A percentile compares a stretch with the other conserved stretches of the same genome.
Evolutionary conservation across 2,888 invertebrate species (phyloP).

Genomic region (Amphipyra tragopoginis): DNA sequence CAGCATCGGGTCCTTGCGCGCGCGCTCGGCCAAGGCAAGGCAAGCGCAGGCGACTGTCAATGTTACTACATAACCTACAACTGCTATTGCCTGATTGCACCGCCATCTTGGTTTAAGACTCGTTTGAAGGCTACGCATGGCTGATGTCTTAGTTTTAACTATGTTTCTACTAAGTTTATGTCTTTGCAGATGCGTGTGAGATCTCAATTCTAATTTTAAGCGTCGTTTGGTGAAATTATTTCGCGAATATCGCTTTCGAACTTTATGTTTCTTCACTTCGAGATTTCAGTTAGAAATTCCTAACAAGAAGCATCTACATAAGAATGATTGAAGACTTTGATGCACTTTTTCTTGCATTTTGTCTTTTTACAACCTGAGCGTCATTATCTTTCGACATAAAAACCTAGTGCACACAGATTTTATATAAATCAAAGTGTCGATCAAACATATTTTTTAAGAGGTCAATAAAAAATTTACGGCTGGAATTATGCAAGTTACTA

Average conservation of each 20-base stretch:
- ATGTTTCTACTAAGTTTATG: constrained; percentile 42
- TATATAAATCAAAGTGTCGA: background rate
- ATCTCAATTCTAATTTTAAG: constrained; percentile 22
- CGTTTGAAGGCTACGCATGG: constrained; percentile 68
- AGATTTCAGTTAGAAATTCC: too few species aligned
- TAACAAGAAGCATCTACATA: background rate
- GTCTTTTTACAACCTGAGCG: background rate
- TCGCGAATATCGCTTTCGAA: too few species aligned
- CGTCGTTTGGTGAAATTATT: too few species aligned
- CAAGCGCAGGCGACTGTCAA: constrained; percentile 81
- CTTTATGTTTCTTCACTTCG: too few species aligned
- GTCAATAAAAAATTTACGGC: constrained; percentile 16
- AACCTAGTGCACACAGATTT: background rate
- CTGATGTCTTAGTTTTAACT: constrained; percentile 58
- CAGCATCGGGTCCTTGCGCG: constrained; percentile 76
- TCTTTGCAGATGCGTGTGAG: constrained; percentile 14
- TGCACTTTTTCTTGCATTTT: background rate
- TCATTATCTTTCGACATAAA: background rate
- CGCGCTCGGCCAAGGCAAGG: constrained; percentile 82
- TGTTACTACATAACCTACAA: constrained; percentile 84
- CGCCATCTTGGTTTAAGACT: constrained; percentile 77
- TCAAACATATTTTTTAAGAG: constrained; percentile 1
- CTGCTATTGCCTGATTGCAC: constrained; percentile 59
- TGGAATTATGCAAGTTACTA: constrained; percentile 51
- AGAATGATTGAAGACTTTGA: too few species aligned